Evolutionary conservation across 2,888 invertebrate genomes (phyloP).

Genomic region (Candidula unifasciata): DNA sequence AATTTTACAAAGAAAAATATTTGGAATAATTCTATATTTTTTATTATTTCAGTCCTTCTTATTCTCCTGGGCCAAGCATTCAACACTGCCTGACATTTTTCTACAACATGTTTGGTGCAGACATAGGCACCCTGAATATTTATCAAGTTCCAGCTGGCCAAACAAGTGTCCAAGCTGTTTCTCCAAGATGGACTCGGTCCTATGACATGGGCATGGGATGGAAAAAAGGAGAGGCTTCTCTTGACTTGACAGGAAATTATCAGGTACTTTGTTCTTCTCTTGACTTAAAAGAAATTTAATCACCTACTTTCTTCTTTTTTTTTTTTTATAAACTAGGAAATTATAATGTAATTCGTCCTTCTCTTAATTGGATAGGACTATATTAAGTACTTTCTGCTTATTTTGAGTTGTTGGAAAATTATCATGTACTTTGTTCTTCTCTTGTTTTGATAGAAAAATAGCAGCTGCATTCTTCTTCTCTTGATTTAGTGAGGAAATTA

Average conservation of each 20-base stretch:
- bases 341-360: too few relatives aligned
- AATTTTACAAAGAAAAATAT: too few relatives aligned
- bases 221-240: constrained; percentile 63
- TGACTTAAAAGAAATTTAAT: too few relatives aligned
- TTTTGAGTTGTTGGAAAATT: too few relatives aligned
- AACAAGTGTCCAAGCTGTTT: constrained; percentile 58
- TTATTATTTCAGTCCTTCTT: constrained; percentile 32
- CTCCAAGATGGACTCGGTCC: constrained; percentile 63
- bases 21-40: background rate
- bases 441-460: too few relatives aligned
- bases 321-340: too few relatives aligned
- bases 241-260: constrained; percentile 60
- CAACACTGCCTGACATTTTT: constrained; percentile 69
- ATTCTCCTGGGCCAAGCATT: constrained; percentile 3
- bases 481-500: too few relatives aligned
- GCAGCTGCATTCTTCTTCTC: too few relatives aligned
- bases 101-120: constrained; percentile 70
- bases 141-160: constrained; percentile 61
- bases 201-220: constrained; percentile 69
- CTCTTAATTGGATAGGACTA: too few relatives aligned
- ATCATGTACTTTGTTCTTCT: too few relatives aligned
- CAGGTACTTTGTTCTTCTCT: constrained; percentile 60
- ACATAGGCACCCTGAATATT: constrained; percentile 53
- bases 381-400: too few relatives aligned
- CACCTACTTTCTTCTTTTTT: too few relatives aligned